These are phyloP conservation scores for Mormyrops boulengeri DNA, from an alignment of 2,797 vertebrate genomes.

Conservation along the genomic window DNA sequence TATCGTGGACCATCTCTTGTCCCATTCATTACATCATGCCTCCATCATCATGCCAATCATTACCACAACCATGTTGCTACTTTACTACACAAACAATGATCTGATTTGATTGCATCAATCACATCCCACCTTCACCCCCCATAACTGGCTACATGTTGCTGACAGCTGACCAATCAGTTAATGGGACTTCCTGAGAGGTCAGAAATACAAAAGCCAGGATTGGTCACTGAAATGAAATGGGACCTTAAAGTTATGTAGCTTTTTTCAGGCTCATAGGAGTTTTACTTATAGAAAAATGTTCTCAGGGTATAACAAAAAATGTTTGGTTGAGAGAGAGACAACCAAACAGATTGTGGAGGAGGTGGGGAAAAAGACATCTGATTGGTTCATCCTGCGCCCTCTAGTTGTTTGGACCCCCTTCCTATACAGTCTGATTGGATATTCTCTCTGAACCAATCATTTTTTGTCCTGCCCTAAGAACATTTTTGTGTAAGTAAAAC, in stretches of 20 bases:
- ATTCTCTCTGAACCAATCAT: too few relatives aligned
- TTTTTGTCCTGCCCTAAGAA: too few relatives aligned
- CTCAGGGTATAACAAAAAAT: too few relatives aligned
- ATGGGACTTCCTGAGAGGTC: conserved; percentile 31
- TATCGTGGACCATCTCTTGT: neutral
- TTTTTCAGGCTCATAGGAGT: too few relatives aligned
- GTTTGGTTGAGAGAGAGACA: too few relatives aligned
- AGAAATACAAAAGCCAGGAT: neutral
- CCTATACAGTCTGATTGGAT: too few relatives aligned
- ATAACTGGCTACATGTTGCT: conserved; percentile 93
- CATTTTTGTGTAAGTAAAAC: too few relatives aligned
- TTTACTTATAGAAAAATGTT: too few relatives aligned
- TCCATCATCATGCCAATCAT: conserved; percentile 97
- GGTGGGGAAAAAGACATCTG: too few relatives aligned
- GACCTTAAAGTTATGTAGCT: neutral
- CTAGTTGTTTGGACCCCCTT: too few relatives aligned
- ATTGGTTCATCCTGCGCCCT: too few relatives aligned
- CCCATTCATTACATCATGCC: conserved; percentile 57
- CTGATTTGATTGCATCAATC: conserved; percentile 90
- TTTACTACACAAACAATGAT: conserved; percentile 94
- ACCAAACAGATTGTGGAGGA: too few relatives aligned
- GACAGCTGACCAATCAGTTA: conserved; percentile 91
- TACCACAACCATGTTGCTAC: conserved; percentile 87
- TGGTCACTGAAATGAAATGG: neutral
- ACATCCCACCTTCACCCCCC: conserved; percentile 87